Evolutionary conservation across 1,140 invertebrate genomes (phyloP), one percentile per base, ranked within the genome.

Genomic region (Rhopalosiphum padi): DNA sequence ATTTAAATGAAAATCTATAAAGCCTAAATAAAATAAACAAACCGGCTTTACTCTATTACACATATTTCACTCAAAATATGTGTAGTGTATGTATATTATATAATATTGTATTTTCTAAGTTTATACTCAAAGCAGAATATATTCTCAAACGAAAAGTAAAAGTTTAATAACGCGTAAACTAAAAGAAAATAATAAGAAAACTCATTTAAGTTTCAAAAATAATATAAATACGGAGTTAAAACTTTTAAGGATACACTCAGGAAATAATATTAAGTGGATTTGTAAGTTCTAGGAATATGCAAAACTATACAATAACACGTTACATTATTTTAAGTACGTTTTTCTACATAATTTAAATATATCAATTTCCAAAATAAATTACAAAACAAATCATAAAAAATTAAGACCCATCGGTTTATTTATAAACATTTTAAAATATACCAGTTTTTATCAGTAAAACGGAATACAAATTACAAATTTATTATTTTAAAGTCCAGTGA

Each of bases 121-220:
- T 68, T 90, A 68, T 90, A 90, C 88, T 43, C 23, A 90, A 55
- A 60, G 22, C 53, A 7, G 23, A 60, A 90, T 90, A 90, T 68
- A 90, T 90, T 68, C 43, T 90, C 53, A 90, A 90, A 90, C 37
- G 89, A 60, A 90, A 60, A 90, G 53, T 55, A 90, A 68, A 90
- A 90, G 89, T 90, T 90, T 90, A 90, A 90, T 68, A 90, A 90
- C 43, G 89, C 89, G 89, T 60, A 90, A 90, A 68, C 53, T 68
- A 43, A 90, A 90, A 90, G 55, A 68, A 90, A 90, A 89, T 89
- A 90, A 90, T 90, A 90, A 90, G 37, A 90, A 90, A 95, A 96
- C 97, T 43, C 96, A 97, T 89, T 89, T 55, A 55, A 89, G 88
- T 89, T 89, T 55, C 51, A 89, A 89, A 90, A 90, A 90, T 60